Evolutionary conservation across 92 coral and sea anemone genomes (phyloP), one percentile per base, ranked within the genome.

Genomic region (Zoanthus sociatus): DNA sequence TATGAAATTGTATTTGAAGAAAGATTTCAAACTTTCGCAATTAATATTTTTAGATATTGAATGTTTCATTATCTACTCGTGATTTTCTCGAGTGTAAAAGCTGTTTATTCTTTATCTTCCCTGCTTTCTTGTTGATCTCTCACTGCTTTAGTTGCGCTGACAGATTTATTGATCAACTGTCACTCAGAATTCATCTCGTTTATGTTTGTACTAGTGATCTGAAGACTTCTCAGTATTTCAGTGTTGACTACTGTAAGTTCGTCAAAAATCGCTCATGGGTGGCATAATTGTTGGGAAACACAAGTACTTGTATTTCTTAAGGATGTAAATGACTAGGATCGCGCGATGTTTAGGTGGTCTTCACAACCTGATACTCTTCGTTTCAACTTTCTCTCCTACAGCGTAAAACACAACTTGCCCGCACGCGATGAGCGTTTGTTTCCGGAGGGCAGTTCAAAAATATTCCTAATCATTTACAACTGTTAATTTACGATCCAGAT

Each of bases 341-440:
- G 42, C 33, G 66, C 66, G 44, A 50, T 56, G 73, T 44, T 51
- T 55, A 16, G 71, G 12, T 51, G 85, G 75, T 81, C 60, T 45
- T 20, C 37, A 67, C 9, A 63, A 79, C 55, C 17, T 47, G 75
- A 81, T 81, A 81, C 37, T 55, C 45, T 61, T 21, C 60, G 55
- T 45, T 6, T 45, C 37, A 26, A 55, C 56, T 46, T 81, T 81
- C 85, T 81, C 85, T 67, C 85, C 85, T 47, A 50, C 73, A 42
- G 63, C n/a, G 85, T 58, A 45, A 81, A 71, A 66, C 85, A 68
- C 73, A 81, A 81, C 60, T 81, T 64, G 74, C 75, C 33, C 85
- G 85, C 85, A 81, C 85, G 85, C 85, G 85, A 81, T 81, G 85
- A 81, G 74, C 85, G 61, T 14, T 81, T 73, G 85, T 81, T 81